Evolutionary conservation across 2,888 invertebrate species (phyloP).

Genomic region (Andrena bicolor): DNA sequence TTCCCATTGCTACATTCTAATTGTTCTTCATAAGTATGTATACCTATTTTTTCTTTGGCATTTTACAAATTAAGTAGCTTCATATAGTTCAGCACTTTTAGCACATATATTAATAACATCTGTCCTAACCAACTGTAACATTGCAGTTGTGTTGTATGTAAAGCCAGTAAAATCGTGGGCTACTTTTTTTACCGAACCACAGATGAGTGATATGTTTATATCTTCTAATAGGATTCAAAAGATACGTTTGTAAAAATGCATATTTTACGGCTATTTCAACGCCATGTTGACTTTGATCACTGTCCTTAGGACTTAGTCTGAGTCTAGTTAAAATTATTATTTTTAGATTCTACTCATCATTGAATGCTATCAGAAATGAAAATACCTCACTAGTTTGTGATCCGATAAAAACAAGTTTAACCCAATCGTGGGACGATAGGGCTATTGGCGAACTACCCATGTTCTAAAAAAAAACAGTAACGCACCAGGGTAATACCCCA

Average conservation of each 20-base stretch:
- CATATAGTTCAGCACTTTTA: not conserved
- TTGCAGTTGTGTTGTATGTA: conserved; percentile 6
- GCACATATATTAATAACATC: not conserved
- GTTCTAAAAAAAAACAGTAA: no score
- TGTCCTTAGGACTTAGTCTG: no score
- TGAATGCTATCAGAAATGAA: no score
- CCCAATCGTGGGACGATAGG: conserved; percentile 5
- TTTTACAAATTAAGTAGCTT: not conserved
- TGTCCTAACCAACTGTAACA: not conserved
- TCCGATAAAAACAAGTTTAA: not conserved
- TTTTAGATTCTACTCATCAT: no score
- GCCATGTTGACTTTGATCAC: no score
- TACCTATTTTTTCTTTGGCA: not conserved
- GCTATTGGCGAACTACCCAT: conserved; percentile 9
- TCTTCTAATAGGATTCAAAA: not conserved
- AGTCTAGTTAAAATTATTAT: no score
- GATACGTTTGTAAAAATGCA: no score
- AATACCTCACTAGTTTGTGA: not conserved
- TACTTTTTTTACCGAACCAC: not conserved
- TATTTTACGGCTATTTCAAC: no score
- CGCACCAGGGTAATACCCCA: conserved; percentile 5
- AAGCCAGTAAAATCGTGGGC: not conserved
- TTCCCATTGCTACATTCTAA: conserved; percentile 1
- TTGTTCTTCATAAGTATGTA: conserved; percentile 1
- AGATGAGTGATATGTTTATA: not conserved